Base-by-base conservation (phyloP, 35 echinoderm and acorn worm species). In the Stichopus chloronotus region DNA sequence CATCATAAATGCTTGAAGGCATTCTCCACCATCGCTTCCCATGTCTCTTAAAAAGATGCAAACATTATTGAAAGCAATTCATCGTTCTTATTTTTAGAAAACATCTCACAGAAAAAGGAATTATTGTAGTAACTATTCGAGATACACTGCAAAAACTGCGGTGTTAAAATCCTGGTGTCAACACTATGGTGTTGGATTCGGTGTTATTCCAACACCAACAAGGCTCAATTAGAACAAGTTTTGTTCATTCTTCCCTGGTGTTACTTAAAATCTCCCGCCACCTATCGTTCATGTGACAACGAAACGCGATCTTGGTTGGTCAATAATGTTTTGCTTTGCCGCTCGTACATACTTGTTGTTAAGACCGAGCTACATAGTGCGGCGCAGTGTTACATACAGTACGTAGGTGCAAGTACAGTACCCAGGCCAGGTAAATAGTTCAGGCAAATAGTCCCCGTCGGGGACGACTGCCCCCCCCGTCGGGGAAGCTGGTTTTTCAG, bases 311-410 rank as follows among this genome's bases (percentile, higher is more conserved):
- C 65, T 71, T 71, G 65, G 4, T 71, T 71, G 65, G 65, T 71
- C 65, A 71, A 71, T 71, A 71, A 71, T 71, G 65, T 71, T 71
- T 71, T 71, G 65, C 65, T 71, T 71, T 71, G 65, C 65, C 65
- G 65, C 65, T 71, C 65, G 65, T 71, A 4, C 65, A 71, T 71
- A 20, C 30, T 71, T 71, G 65, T 71, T 71, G 65, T 71, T 71
- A 71, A 71, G 65, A 1, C 65, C 65, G 65, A 71, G 65, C 65
- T 71, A 1, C 4, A 4, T 4, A 71, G 65, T 71, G 4, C 65
- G 65, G 65, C 4, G 65, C 65, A 69, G 63, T 69, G 63, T 19
- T 69, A 69, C 63, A 69, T 43, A 43, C 11, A 14, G 65, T 71
- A 71, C 65, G 65, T 71, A 71, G 1, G 65, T 71, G 4, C 65